phyloP scores from a whole-genome alignment of 2,113 vertebrate species.

The Caranx ignobilis region DNA sequence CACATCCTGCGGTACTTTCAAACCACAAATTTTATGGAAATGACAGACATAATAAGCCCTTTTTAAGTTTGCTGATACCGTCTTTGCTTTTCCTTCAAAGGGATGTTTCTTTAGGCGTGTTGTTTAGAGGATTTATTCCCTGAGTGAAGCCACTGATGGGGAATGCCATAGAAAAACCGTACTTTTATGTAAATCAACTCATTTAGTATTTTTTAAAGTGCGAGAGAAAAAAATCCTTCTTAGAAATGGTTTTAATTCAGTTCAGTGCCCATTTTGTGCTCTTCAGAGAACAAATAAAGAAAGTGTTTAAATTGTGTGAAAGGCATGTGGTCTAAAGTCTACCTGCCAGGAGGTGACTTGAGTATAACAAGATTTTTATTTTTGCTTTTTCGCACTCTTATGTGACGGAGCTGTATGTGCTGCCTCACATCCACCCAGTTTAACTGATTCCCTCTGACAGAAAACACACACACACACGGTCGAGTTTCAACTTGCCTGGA shows the following conservation, averaged over 20 bases:
- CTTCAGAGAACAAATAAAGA: not conserved
- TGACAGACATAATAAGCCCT: conserved; percentile 45
- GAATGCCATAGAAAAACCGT: conserved; percentile 7
- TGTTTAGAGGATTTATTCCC: conserved; percentile 55
- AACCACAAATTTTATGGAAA: conserved; percentile 55
- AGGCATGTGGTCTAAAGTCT: not conserved
- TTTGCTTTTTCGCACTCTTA: conserved; percentile 10
- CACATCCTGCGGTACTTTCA: conserved; percentile 37
- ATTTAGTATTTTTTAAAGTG: conserved; percentile 5
- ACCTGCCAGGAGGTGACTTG: conserved; percentile 6
- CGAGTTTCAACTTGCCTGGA: conserved; percentile 75
- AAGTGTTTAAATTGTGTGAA: not conserved
- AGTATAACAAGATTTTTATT: conserved; percentile 23
- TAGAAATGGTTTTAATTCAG: not conserved
- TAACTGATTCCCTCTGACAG: conserved; percentile 50
- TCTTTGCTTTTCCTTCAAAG: conserved; percentile 54
- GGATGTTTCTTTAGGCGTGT: conserved; percentile 39
- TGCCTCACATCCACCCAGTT: conserved; percentile 61
- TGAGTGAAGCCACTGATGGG: conserved; percentile 45
- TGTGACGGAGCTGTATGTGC: conserved; percentile 34
- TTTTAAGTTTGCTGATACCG: conserved; percentile 48
- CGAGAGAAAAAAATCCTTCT: not conserved
- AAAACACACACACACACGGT: conserved; percentile 18
- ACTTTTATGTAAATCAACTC: conserved; percentile 34
- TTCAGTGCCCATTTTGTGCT: not conserved